Base-by-base conservation (phyloP, 2,113 vertebrate genomes). In the Murina feae region DNA sequence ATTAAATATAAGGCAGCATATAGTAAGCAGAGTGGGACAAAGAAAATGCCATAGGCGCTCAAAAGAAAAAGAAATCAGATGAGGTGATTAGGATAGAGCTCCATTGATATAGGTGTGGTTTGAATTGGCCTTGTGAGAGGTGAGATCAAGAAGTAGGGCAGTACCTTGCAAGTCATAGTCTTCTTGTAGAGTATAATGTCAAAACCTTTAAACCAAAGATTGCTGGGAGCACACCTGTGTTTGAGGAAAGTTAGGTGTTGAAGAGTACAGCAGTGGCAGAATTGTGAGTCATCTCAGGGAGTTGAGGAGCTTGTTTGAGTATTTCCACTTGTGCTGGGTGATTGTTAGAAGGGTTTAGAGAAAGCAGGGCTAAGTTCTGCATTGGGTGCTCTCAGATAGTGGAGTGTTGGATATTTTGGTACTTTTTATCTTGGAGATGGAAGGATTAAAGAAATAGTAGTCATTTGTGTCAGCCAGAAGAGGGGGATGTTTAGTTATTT, bases 401-500 rank as follows among this genome's bases (percentile, higher is more conserved):
- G 4, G 28, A 12, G 1, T 69, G 55, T 53, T 55, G 9, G 8
- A 25, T 58, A 83, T 88, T 83, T 90, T 79, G 60, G 16, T 60
- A 44, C 65, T 68, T 96, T 89, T 86, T 94, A 83, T 91, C 58
- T 96, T 88, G 37, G 23, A 65, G 35, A 75, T 93, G 32, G 30
- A 75, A 87, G 42, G 16, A 79, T 91, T 90, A 82, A 58, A 44
- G 42, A 94, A 94, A 85, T 86, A 90, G 81, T 90, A 92, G 42
- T 94, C 82, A 79, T 97, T 85, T 96, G 32, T 71, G 6, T 86
- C 94, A 96, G 65, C 97, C 97, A 97, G 97, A 97, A 97, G 94
- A 92, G 93, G 94, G 96, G 13, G 93, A 89, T 94, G 20, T 95
- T 97, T 95, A 69, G 58, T 96, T 97, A 95, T 94, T 97, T 94